A percentile compares a stretch with the other conserved stretches of the same genome.
phyloP scores from a whole-genome alignment of 2,888 invertebrate genomes.

The Epinotia bilunana region DNA sequence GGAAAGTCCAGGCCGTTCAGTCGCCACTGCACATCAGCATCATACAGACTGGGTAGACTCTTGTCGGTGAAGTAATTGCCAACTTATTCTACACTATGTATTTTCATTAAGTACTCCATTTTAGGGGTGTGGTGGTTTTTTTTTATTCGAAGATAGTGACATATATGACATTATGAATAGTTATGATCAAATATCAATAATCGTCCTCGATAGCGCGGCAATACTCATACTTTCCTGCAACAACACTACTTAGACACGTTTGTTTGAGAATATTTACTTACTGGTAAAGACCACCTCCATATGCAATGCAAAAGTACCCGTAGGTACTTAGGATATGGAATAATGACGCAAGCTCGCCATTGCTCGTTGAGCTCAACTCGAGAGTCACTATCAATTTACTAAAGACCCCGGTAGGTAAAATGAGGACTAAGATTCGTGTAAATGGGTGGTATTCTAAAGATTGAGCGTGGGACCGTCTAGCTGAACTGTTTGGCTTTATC shows the following conservation, averaged over 20 bases:
- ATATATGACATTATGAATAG: not conserved
- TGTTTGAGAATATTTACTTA: not conserved
- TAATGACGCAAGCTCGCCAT: slow-evolving; percentile 9
- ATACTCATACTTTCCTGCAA: too few relatives aligned
- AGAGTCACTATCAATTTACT: slow-evolving; percentile 37
- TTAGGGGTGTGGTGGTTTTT: too few relatives aligned
- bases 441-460: slow-evolving; percentile 7
- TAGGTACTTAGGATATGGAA: slow-evolving; percentile 13
- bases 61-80: too few relatives aligned
- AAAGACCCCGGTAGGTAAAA: slow-evolving; percentile 27
- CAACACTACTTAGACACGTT: too few relatives aligned
- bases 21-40: not conserved
- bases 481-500: not conserved
- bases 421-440: slow-evolving; percentile 27
- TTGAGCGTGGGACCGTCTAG: not conserved
- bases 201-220: too few relatives aligned
- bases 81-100: too few relatives aligned
- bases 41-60: too few relatives aligned
- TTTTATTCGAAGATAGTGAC: not conserved
- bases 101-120: too few relatives aligned
- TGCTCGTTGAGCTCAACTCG: not conserved
- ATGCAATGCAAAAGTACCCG: slow-evolving; percentile 11
- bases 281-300: not conserved
- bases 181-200: not conserved
- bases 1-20: not conserved